These are phyloP conservation scores for Prochilodus magdalenae DNA, from an alignment of 2,113 vertebrate genomes.

Conservation along the genomic window DNA sequence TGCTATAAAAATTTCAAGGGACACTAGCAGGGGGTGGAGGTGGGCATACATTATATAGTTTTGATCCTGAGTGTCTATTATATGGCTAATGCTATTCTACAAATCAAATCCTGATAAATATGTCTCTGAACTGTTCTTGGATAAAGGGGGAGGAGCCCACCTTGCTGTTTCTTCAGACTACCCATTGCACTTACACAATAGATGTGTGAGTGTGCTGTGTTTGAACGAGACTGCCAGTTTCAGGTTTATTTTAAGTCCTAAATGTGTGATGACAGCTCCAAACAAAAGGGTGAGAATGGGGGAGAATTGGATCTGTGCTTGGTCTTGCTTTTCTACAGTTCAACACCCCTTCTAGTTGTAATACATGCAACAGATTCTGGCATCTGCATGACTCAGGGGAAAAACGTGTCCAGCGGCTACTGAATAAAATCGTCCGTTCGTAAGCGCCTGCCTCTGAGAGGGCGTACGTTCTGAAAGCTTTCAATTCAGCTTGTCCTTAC, in stretches of 20 bases:
- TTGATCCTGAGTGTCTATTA: not conserved
- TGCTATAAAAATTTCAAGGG: not conserved
- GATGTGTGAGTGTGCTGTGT: not conserved
- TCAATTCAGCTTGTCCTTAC: constrained; percentile 42
- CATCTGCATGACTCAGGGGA: constrained; percentile 15
- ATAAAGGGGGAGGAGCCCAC: not conserved
- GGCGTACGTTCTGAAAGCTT: constrained; percentile 2
- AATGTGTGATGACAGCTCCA: not conserved
- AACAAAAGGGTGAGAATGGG: not conserved
- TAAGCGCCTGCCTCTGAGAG: not conserved
- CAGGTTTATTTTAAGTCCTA: not conserved
- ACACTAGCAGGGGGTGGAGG: not conserved
- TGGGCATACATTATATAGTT: not conserved
- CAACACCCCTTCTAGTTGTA: not conserved
- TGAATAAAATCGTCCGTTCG: not conserved
- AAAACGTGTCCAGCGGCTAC: constrained; percentile 8
- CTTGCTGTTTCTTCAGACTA: not conserved
- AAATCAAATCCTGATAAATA: not conserved
- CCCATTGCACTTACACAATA: not conserved
- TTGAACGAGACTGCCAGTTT: not conserved
- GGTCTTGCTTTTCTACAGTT: not conserved
- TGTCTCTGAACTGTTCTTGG: not conserved
- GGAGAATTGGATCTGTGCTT: constrained; percentile 5
- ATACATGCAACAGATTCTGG: not conserved
- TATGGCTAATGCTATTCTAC: not conserved